These are phyloP conservation scores for Idaea straminata DNA, from an alignment of 2,888 invertebrate species.

Conservation along the genomic window DNA sequence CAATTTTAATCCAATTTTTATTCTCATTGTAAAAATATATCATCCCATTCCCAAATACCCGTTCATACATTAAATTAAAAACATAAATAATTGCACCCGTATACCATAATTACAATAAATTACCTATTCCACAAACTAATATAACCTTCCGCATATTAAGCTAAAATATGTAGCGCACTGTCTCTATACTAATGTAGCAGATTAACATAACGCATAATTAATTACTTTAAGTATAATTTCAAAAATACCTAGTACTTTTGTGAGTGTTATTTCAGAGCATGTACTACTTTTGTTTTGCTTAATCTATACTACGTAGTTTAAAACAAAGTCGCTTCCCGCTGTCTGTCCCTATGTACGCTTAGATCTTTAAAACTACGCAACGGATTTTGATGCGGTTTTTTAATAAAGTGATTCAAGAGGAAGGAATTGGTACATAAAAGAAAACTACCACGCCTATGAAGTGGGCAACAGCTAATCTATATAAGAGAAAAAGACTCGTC, in stretches of 20 bases:
- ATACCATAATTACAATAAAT: slow-evolving; percentile 6
- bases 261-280: background rate
- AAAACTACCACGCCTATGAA: no score
- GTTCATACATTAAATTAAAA: slow-evolving; percentile 22
- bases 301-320: background rate
- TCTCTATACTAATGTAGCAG: background rate
- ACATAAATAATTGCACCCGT: slow-evolving; percentile 18
- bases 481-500: no score
- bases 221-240: background rate
- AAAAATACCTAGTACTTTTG: background rate
- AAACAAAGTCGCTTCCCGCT: no score
- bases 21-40: slow-evolving; percentile 9
- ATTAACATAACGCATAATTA: background rate
- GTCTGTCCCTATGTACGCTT: no score
- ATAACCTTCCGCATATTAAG: background rate
- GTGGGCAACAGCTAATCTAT: no score
- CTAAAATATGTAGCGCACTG: background rate
- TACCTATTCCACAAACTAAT: background rate
- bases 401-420: no score
- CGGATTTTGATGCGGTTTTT: no score
- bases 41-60: slow-evolving; percentile 30
- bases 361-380: no score
- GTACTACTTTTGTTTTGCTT: background rate
- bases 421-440: no score
- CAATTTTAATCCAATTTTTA: slow-evolving; percentile 7